Base-by-base conservation (phyloP, 2,113 vertebrate species). In the Conger conger region DNA sequence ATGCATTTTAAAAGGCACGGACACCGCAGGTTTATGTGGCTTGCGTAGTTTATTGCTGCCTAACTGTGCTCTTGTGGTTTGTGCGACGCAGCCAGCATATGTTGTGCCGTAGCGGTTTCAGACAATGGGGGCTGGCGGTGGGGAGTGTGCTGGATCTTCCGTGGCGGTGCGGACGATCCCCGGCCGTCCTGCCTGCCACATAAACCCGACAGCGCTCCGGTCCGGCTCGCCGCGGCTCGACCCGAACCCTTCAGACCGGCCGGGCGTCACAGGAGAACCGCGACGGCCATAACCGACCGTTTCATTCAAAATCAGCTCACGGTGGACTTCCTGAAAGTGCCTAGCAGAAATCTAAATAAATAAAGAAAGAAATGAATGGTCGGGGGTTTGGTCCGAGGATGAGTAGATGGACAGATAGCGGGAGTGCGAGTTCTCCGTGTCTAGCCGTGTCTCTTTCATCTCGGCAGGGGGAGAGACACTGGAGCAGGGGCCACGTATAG, bases 371-470 rank as follows among this genome's bases (percentile, higher is more conserved):
- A 45, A 73, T 50, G 17, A 38, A 77, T 36, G 3, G 78, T 82
- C 57, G 81, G 54, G 79, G 89, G 86, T 84, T 82, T 76, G 84
- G 88, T 82, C 87, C 83, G 84, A 87, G 88, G 88, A 85, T 81
- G 81, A 88, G 81, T 83, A 79, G 38, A 86, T 83, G 85, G 88
- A 86, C 80, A 90, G 87, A 90, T 86, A 84, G 87, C 80, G 81
- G 86, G 89, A 78, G 63, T 53, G 30, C 40, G 35, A n/a, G 3
- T 35, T 11, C 30, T 85, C 36, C 54, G 16, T 20, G 33, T 82
- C 40, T 60, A n/a, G 27, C 45, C 37, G 77, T 84, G 76, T 88
- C 87, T 86, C 85, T 89, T 86, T 86, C 76, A 23, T 17, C 18
- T 27, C 38, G 33, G 45, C 7, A 16, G 18, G 20, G 27, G 30